Conservation (phyloP, 1,140 invertebrate genomes). For the Oppia nitens region DNA sequence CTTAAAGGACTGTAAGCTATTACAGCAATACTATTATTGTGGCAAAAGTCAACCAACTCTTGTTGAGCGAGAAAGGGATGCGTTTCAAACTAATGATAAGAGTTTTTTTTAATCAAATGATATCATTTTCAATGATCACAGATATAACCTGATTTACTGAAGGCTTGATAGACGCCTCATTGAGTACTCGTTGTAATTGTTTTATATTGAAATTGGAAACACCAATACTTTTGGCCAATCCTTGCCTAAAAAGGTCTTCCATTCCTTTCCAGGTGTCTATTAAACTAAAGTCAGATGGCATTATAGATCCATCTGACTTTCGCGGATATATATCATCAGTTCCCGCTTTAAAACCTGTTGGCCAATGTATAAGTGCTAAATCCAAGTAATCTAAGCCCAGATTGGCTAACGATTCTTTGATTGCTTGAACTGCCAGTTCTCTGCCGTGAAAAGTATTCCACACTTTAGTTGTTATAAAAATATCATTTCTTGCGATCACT, state of each 20-base stretch:
- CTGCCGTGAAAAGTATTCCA: constrained; percentile 54
- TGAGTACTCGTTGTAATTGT: constrained; percentile 55
- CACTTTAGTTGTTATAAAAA: constrained; percentile 52
- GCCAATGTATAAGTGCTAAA: constrained; percentile 67
- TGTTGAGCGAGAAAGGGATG: constrained; percentile 35
- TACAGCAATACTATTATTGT: constrained; percentile 28
- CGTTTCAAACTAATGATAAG: constrained; percentile 28
- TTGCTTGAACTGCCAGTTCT: constrained; percentile 40
- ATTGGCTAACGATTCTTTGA: constrained; percentile 44
- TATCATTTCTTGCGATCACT: constrained; percentile 54
- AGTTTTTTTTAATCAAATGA: constrained; percentile 22
- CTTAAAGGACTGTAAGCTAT: constrained; percentile 37
- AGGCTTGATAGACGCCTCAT: constrained; percentile 50
- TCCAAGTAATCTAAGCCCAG: constrained; percentile 61
- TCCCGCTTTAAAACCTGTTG: constrained; percentile 45
- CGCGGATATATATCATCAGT: constrained; percentile 38
- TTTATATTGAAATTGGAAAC: constrained; percentile 74
- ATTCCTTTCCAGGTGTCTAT: constrained; percentile 79
- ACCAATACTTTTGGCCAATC: constrained; percentile 57
- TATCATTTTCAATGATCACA: too few relatives aligned
- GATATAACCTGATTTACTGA: constrained; percentile 54
- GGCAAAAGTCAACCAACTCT: constrained; percentile 31
- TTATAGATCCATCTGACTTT: constrained; percentile 40
- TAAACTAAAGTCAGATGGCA: constrained; percentile 51
- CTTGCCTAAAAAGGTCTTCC: constrained; percentile 53